A percentile compares a stretch with the other conserved stretches of the same genome.
These are phyloP conservation scores for Antheraea pernyi DNA, from an alignment of 1,140 invertebrate species.

Conservation along the genomic window DNA sequence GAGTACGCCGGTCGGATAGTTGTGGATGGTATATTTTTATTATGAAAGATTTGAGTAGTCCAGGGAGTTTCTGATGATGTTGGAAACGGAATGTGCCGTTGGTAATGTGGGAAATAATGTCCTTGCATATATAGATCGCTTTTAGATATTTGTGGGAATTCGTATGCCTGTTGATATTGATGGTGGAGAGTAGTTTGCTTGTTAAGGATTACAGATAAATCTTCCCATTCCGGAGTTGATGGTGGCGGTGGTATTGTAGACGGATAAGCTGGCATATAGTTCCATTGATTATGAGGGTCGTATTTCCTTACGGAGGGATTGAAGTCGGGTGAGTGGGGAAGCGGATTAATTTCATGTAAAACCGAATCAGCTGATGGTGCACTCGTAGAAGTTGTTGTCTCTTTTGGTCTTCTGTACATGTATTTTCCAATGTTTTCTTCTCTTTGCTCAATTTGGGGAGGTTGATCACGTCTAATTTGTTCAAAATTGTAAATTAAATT, in stretches of 20 bases:
- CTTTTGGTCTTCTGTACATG: slow-evolving; percentile 25
- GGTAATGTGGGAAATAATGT: too few species aligned
- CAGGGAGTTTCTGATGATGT: too few species aligned
- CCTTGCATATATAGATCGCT: too few species aligned
- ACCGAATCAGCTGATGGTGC: background rate
- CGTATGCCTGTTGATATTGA: too few species aligned
- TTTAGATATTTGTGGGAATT: too few species aligned
- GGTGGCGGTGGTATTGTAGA: slow-evolving; percentile 9
- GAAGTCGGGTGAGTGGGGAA: too few species aligned
- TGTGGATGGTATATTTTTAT: slow-evolving; percentile 5
- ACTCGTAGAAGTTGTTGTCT: slow-evolving; percentile 8
- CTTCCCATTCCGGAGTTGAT: slow-evolving; percentile 6
- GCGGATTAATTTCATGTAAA: too few species aligned
- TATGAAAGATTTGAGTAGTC: too few species aligned
- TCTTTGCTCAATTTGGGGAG: slow-evolving; percentile 34
- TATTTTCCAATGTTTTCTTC: slow-evolving; percentile 41
- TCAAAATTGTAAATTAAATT: slow-evolving; percentile 38
- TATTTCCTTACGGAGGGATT: background rate
- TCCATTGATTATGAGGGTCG: background rate
- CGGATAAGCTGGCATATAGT: slow-evolving; percentile 6
- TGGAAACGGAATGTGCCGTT: too few species aligned
- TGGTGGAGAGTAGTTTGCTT: background rate
- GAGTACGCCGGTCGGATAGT: slow-evolving; percentile 4
- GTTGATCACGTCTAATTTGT: slow-evolving; percentile 32
- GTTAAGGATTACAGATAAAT: slow-evolving; percentile 6